Evolutionary conservation across 2,888 invertebrate genomes (phyloP).

Genomic region (Hyles lineata): DNA sequence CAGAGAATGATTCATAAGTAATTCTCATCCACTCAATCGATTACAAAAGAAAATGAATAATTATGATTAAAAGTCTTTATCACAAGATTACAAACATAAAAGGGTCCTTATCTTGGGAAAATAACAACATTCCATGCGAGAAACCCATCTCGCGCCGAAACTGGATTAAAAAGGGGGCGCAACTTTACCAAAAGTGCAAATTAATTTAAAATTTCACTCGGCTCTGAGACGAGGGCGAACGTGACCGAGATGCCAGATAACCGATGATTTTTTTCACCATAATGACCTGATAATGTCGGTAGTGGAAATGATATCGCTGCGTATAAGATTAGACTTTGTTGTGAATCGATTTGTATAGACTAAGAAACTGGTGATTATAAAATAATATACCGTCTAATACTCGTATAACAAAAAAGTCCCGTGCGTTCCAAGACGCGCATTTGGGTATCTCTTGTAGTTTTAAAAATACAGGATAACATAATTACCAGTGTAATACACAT

Average conservation of each 20-base stretch:
- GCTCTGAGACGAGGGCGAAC: constrained; percentile 7
- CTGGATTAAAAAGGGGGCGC: constrained; percentile 14
- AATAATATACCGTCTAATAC: too few relatives aligned
- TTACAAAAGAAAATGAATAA: neutral
- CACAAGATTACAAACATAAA: neutral
- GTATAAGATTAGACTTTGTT: neutral
- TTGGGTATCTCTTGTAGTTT: too few relatives aligned
- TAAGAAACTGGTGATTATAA: too few relatives aligned
- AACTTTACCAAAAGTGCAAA: constrained; percentile 22
- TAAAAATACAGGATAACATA: too few relatives aligned
- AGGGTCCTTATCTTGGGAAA: neutral
- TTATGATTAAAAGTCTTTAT: neutral
- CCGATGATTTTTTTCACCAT: neutral
- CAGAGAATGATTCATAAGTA: neutral
- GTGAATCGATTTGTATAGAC: neutral
- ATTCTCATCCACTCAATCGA: neutral
- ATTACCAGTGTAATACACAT: too few relatives aligned
- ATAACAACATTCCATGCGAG: neutral
- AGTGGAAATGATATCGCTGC: neutral
- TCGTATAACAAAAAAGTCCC: too few relatives aligned
- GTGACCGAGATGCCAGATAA: constrained; percentile 25
- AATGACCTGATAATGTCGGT: constrained; percentile 11
- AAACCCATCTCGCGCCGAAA: neutral
- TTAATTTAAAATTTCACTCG: constrained; percentile 21
- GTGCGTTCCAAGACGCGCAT: too few relatives aligned